phyloP scores from a whole-genome alignment of 1,140 invertebrate genomes.

The Drosophila gunungcola region DNA sequence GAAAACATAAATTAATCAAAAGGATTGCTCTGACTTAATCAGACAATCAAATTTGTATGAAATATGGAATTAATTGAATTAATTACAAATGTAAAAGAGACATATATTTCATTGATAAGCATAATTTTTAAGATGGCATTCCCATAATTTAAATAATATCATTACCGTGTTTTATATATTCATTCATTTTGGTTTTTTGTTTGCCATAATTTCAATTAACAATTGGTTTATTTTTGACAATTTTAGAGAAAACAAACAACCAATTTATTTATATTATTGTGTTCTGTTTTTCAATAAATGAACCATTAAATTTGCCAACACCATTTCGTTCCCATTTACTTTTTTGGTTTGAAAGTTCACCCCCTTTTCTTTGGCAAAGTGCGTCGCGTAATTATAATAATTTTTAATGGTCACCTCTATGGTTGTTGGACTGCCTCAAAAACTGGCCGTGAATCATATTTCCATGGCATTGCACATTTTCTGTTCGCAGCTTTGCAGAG shows the following conservation, averaged over 20 bases:
- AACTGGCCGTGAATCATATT: conserved; percentile 80
- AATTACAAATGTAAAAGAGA: too few relatives aligned
- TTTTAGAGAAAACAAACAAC: too few relatives aligned
- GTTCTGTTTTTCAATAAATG: background rate
- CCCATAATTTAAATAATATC: too few relatives aligned
- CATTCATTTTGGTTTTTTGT: too few relatives aligned
- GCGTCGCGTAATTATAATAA: conserved; percentile 24
- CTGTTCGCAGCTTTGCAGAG: conserved; percentile 57
- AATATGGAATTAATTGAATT: too few relatives aligned
- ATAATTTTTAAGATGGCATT: too few relatives aligned
- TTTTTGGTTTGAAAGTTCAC: conserved; percentile 6
- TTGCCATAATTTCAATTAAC: too few relatives aligned
- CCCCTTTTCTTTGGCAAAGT: conserved; percentile 13
- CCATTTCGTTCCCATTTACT: background rate
- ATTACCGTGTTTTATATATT: too few relatives aligned
- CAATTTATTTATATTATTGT: background rate
- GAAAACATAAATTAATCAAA: background rate
- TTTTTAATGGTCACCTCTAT: conserved; percentile 56
- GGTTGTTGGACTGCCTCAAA: conserved; percentile 52
- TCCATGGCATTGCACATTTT: conserved; percentile 81
- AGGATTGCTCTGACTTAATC: background rate
- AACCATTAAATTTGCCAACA: background rate
- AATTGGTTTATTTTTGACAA: too few relatives aligned
- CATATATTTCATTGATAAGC: too few relatives aligned
- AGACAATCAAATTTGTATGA: background rate